phyloP scores from a whole-genome alignment of 2,113 vertebrate species.

The Prochilodus magdalenae region DNA sequence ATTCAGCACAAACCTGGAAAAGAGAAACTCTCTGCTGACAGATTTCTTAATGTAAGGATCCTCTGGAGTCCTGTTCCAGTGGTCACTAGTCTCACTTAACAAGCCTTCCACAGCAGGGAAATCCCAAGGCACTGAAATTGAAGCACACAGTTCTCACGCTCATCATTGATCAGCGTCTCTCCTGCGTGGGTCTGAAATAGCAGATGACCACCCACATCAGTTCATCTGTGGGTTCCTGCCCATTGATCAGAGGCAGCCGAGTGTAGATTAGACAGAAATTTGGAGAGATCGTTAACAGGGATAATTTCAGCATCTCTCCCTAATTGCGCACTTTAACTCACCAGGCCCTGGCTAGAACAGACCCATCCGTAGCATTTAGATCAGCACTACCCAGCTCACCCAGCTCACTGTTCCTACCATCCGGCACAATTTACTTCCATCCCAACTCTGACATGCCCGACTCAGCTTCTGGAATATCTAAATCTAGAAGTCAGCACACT shows the following conservation, averaged over 20 bases:
- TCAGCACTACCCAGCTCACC: not conserved
- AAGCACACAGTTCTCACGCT: not conserved
- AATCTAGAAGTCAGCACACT: not conserved
- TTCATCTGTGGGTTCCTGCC: conserved; percentile 26
- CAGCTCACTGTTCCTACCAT: no score
- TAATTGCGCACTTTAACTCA: conserved; percentile 15
- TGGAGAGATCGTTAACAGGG: conserved; percentile 32
- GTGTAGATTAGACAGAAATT: not conserved
- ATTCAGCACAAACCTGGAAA: not conserved
- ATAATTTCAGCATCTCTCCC: conserved; percentile 24
- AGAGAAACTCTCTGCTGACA: not conserved
- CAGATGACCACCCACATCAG: not conserved
- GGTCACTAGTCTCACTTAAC: not conserved
- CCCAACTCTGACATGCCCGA: not conserved
- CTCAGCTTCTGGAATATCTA: not conserved
- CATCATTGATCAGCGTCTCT: conserved; percentile 40
- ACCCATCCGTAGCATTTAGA: not conserved
- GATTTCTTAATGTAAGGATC: conserved; percentile 20
- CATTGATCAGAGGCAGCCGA: conserved; percentile 23
- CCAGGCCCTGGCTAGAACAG: not conserved
- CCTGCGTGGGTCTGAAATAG: conserved; percentile 12
- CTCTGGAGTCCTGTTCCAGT: conserved; percentile 1
- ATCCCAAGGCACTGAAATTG: conserved; percentile 14
- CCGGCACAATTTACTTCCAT: not conserved
- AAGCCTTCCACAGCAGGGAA: not conserved